Evolutionary conservation across 2,113 vertebrate genomes (phyloP).

Genomic region (Apteryx owenii): DNA sequence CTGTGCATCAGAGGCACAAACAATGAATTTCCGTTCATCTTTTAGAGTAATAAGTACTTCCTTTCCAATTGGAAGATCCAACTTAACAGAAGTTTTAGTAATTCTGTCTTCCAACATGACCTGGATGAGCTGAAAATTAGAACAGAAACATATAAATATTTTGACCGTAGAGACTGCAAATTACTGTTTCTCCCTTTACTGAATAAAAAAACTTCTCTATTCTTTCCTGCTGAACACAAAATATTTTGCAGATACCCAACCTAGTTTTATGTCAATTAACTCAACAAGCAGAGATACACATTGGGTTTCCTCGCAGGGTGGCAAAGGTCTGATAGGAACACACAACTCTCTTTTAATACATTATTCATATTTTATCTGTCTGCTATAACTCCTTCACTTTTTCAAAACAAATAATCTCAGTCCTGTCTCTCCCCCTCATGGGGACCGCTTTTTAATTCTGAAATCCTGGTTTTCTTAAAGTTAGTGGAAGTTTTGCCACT

Average conservation of each 20-base stretch:
- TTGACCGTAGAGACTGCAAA: background rate
- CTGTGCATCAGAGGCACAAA: slow-evolving; percentile 28
- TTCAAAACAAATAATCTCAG: background rate
- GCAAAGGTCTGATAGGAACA: background rate
- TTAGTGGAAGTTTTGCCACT: background rate
- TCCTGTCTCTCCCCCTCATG: background rate
- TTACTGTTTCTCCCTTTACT: background rate
- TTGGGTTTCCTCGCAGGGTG: background rate
- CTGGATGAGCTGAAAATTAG: slow-evolving; percentile 49
- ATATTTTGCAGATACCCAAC: background rate
- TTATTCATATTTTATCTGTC: background rate
- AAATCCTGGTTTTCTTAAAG: background rate
- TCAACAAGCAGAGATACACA: background rate
- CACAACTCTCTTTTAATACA: background rate
- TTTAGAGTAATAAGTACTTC: slow-evolving; percentile 49
- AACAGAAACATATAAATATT: background rate
- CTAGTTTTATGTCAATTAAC: slow-evolving; percentile 4
- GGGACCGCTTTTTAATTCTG: background rate
- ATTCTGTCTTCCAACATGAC: slow-evolving; percentile 56
- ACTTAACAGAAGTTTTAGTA: background rate
- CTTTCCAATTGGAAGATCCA: slow-evolving; percentile 48
- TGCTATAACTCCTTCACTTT: background rate
- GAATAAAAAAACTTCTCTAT: background rate
- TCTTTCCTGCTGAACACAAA: background rate
- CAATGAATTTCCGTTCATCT: slow-evolving; percentile 36